Evolutionary conservation across 2,888 invertebrate genomes (phyloP).

Genomic region (Clepsis dumicolana): DNA sequence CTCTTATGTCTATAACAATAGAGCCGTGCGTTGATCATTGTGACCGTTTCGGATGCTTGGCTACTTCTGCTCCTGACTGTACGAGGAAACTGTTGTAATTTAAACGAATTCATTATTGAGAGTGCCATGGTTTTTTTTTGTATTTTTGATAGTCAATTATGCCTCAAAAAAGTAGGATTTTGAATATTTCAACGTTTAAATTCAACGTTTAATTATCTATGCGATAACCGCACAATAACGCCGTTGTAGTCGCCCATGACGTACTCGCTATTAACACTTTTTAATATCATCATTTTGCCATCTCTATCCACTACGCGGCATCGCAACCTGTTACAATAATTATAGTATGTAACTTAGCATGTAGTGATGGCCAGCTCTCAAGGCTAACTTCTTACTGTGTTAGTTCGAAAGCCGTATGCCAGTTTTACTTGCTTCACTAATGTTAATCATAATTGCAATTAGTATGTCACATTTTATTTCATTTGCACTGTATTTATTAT

Average conservation of each 20-base stretch:
- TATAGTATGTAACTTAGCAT: not conserved
- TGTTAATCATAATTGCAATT: not conserved
- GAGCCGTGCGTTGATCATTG: too few species aligned
- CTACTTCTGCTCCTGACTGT: too few species aligned
- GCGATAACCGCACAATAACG: too few species aligned
- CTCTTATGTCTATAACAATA: too few species aligned
- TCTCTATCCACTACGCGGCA: not conserved
- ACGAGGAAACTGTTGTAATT: not conserved
- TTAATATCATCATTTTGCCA: too few species aligned
- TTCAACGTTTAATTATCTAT: too few species aligned
- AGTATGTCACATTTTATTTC: not conserved
- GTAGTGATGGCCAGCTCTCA: constrained; percentile 22
- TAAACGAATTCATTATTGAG: not conserved
- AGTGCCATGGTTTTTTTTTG: not conserved
- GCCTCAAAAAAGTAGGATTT: not conserved
- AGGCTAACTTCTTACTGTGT: constrained; percentile 20
- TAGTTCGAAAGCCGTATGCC: constrained; percentile 3
- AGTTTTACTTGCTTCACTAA: not conserved
- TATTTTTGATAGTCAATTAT: not conserved
- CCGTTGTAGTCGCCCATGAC: too few species aligned
- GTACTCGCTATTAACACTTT: too few species aligned
- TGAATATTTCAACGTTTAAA: not conserved
- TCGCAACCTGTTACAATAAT: not conserved
- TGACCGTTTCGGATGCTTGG: too few species aligned
- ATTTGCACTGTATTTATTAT: not conserved